phyloP scores from a whole-genome alignment of 2,113 vertebrate species.

The Machaerirhynchus nigripectus region DNA sequence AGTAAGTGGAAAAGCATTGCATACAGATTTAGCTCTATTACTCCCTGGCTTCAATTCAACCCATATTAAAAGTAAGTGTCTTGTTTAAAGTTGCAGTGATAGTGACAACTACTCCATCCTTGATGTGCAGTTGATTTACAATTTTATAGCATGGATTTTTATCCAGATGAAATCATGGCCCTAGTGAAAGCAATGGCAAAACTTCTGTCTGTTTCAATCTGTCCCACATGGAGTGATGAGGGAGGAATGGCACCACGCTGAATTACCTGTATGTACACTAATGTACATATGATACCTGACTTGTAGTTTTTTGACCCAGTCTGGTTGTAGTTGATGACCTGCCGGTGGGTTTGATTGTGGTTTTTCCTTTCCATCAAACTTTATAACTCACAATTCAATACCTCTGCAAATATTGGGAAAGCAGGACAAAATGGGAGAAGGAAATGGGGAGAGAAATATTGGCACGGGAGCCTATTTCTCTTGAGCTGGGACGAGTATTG shows the following conservation, averaged over 20 bases:
- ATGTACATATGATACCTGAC: slow-evolving; percentile 21
- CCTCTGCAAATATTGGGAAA: slow-evolving; percentile 7
- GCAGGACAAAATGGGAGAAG: background rate
- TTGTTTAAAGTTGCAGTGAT: slow-evolving; percentile 18
- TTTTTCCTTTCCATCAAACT: slow-evolving; percentile 50
- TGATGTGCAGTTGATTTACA: slow-evolving; percentile 13
- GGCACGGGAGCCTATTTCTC: background rate
- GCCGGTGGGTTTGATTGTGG: slow-evolving; percentile 5
- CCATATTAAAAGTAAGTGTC: slow-evolving; percentile 40
- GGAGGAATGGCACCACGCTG: background rate
- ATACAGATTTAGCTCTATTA: slow-evolving; percentile 23
- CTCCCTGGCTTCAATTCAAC: slow-evolving; percentile 1
- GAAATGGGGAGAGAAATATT: slow-evolving; percentile 6
- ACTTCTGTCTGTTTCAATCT: background rate
- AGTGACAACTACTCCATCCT: background rate
- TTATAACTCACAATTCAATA: slow-evolving; percentile 33
- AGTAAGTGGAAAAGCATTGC: slow-evolving; percentile 49
- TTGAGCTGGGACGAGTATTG: background rate
- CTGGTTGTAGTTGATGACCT: slow-evolving; percentile 32
- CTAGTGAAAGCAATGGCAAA: slow-evolving; percentile 13
- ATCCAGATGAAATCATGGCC: background rate
- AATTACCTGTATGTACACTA: slow-evolving; percentile 21
- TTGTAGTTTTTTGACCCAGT: slow-evolving; percentile 11
- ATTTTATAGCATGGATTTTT: background rate
- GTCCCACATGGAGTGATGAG: background rate